These are phyloP conservation scores for Saturnia pavonia DNA, from an alignment of 2,888 invertebrate species.

Conservation along the genomic window DNA sequence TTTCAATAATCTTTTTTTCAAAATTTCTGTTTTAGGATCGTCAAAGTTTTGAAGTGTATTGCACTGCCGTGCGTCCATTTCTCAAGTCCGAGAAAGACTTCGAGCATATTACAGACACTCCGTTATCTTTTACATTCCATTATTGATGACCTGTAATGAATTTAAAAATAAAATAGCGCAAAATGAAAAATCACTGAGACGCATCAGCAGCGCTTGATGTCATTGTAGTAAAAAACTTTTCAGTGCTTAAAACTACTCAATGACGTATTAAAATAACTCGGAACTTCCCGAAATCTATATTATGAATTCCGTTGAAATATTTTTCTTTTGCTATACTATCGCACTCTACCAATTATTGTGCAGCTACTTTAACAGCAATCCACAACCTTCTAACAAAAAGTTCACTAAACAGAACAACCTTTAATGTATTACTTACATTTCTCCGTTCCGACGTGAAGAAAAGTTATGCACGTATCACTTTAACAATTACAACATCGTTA, in stretches of 20 bases:
- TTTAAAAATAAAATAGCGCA: conserved; percentile 71
- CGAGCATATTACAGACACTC: conserved; percentile 68
- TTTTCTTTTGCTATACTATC: conserved; percentile 67
- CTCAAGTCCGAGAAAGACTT: conserved; percentile 59
- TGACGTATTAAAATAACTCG: conserved; percentile 29
- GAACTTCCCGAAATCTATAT: conserved; percentile 27
- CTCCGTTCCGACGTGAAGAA: conserved; percentile 43
- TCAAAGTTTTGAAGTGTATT: conserved; percentile 81
- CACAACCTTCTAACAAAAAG: conserved; percentile 77
- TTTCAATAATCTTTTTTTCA: conserved; percentile 78
- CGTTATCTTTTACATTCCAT: conserved; percentile 67
- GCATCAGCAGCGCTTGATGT: conserved; percentile 41
- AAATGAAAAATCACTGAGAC: conserved; percentile 56
- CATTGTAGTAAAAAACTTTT: conserved; percentile 40
- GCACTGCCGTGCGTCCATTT: conserved; percentile 78
- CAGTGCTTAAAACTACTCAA: conserved; percentile 27
- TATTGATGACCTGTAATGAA: conserved; percentile 70
- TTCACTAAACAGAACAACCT: conserved; percentile 64
- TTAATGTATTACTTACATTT: conserved; percentile 60
- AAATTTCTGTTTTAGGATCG: conserved; percentile 75
- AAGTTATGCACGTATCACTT: conserved; percentile 49
- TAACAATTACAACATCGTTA: conserved; percentile 52
- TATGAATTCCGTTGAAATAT: conserved; percentile 46
- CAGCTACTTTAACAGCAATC: conserved; percentile 75
- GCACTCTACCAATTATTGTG: conserved; percentile 69